Evolutionary conservation across 2,888 invertebrate genomes (phyloP).

Genomic region (Flexamia atlantica): DNA sequence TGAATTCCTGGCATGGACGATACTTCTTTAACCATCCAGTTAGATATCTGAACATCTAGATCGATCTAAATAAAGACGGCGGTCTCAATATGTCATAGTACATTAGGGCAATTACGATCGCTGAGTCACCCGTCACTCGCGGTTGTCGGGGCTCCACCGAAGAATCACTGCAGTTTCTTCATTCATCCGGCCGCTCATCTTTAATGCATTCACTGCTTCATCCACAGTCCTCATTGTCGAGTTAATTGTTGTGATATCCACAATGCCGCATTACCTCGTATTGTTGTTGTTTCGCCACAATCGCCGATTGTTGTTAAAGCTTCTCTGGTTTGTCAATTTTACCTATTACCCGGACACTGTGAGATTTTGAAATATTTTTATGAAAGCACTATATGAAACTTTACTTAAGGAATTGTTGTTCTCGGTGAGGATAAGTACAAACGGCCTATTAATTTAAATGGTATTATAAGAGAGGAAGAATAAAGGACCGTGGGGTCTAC

Average conservation of each 20-base stretch:
- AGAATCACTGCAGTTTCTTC: slow-evolving; percentile 20
- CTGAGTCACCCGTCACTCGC: slow-evolving; percentile 39
- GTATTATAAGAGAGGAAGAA: no score
- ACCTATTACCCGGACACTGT: slow-evolving; percentile 11
- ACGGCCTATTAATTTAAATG: no score
- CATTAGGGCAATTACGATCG: slow-evolving; percentile 41
- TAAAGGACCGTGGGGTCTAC: no score
- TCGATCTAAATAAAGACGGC: slow-evolving; percentile 19
- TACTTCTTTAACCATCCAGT: no score
- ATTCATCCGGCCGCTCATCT: slow-evolving; percentile 46
- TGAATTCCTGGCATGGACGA: no score
- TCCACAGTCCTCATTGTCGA: slow-evolving; percentile 22
- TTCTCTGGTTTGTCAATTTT: slow-evolving; percentile 31
- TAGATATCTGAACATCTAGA: background rate
- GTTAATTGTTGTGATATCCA: slow-evolving; percentile 44
- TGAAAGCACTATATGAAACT: no score
- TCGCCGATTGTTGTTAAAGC: slow-evolving; percentile 10
- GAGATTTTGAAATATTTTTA: no score
- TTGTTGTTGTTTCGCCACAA: slow-evolving; percentile 45
- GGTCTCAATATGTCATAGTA: slow-evolving; percentile 6
- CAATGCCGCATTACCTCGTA: slow-evolving; percentile 44
- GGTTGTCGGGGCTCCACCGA: background rate
- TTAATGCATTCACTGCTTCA: slow-evolving; percentile 54
- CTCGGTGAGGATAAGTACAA: no score
- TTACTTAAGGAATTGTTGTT: no score